Base-by-base conservation (phyloP, 2,797 vertebrate genomes). In the Myoxocephalus aenaeus region DNA sequence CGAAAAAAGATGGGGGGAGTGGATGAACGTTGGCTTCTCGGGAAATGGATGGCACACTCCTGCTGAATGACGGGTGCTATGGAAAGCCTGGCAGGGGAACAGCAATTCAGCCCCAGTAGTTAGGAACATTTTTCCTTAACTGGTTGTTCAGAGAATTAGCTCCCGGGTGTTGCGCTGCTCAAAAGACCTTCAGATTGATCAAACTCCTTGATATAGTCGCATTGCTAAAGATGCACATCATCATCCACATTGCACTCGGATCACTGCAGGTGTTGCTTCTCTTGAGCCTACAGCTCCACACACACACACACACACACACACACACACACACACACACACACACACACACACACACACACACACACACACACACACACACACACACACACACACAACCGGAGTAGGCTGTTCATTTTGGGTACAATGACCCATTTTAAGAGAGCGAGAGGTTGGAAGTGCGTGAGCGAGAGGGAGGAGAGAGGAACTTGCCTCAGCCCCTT, bases 401-500 rank as follows among this genome's bases (percentile, higher is more conserved):
- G 79, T 54, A 72, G 42, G 69, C 79, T 83, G 79, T 80, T 86
- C 46, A 85, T 82, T 79, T 74, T 62, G 42, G 65, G 34, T 83
- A 70, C n/a, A 79, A 48, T 90, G 88, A 91, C 88, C 87, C 88
- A 84, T 90, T 90, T 93, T 68, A 32, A 73, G 57, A 81, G 73
- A 75, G 42, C 48, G 40, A 72, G 76, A 80, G 65, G 65, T 74
- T 75, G 54, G 73, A 78, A 69, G 53, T 40, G 72, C 70, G 53
- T 10, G 56, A 86, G 67, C 6, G 25, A 75, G 61, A 75, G 70
- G 36, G 65, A 81, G 70, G 76, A 57, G 46, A 80, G 71, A 82
- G 77, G 82, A 91, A 87, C 85, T 91, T 74, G 73, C 82, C 74
- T 90, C 71, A 88, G 73, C 75, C 62, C 92, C 93, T 94, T 93